Base-by-base conservation (phyloP, 1,140 invertebrate genomes). In the Acromyrmex heyeri region DNA sequence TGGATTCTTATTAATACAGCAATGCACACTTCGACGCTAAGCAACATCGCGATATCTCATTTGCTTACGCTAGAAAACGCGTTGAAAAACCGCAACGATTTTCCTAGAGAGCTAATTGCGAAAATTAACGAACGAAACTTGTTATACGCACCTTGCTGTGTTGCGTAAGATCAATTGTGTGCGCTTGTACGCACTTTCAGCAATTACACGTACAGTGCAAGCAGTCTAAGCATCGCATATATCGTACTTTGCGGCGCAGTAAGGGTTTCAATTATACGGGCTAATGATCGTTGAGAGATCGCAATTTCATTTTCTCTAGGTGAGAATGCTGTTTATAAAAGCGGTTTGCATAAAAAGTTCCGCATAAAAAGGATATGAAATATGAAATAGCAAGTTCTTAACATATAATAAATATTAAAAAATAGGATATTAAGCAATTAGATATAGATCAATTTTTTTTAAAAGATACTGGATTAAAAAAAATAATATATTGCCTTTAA, bases 231-330 rank as follows among this genome's bases (percentile, higher is more conserved):
- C n/a, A 55, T 82, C 50, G 14, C 21, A 38, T n/a, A 27, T 59
- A 69, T 69, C 21, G 21, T 48, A 61, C 12, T 75, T 61, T 21
- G 24, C 24, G 57, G 38, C 75, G 69, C 44, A 70, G 30, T 57
- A 87, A 87, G 78, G 85, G 73, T 79, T 90, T 89, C 64, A 59
- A 88, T 82, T 72, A 75, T 82, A 77, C 64, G 55, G 48, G 50
- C 72, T 79, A 78, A 89, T 86, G 53, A 76, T 86, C 77, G 64
- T 75, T 53, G 72, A 85, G 50, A 64, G n/a, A 64, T 67, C 14
- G 61, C 55, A 21, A 86, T 70, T 87, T 59, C 38, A 70, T 87
- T 70, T 73, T 57, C 59, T 21, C 38, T 12, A 27, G 14, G 14
- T 38, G 50, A 18, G 6, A 30, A 16, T 59, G 3, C 18, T 34